Evolutionary conservation across 2,797 vertebrate species (phyloP), one percentile per base, ranked within the genome.

Genomic region (Denticeps clupeoides): DNA sequence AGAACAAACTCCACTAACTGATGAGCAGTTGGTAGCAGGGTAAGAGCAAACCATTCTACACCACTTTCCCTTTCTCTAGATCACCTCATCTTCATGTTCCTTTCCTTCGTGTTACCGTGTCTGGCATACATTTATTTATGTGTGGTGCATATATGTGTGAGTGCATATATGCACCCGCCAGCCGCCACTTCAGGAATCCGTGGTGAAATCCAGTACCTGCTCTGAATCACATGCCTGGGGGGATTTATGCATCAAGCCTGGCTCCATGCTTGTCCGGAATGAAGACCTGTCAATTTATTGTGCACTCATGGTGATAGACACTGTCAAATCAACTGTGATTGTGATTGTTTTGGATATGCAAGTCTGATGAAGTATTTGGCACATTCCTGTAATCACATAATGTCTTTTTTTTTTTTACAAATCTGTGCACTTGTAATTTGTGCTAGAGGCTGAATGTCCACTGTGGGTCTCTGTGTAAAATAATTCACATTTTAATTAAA

Each of bases 1-100:
- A 82, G 87, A 96, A 72, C 87, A 89, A 74, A 84, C 85, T 87
- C 84, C 88, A 83, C 80, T 89, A 87, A 89, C 84, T 82, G 86
- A 91, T 71, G 89, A 92, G 85, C 87, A 90, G 81, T 91, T 93
- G 87, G 91, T 93, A 85, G 83, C 86, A 59, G 90, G 92, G 91
- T 95, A 95, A 96, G 93, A 89, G 66, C 65, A 69, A 79, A 33
- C 67, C 2, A 53, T 85, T 86, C 79, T 83, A 70, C 85, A 82
- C 73, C 82, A 81, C 78, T 57, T 80, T 73, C 71, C 69, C 71
- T 82, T 69, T 72, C 72, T 82, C 82, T 84, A 81, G 77, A 85
- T 79, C 84, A 73, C 71, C 57, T 75, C 45, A 53, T 80, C 81
- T 82, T 78, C 77, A 72, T 78, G 77, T 45, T 56, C 71, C 67